Percentiles rank a stretch among this genome's conserved stretches.
phyloP scores from a whole-genome alignment of 2,888 invertebrate genomes.

The Coronaproctus castanopsis region DNA sequence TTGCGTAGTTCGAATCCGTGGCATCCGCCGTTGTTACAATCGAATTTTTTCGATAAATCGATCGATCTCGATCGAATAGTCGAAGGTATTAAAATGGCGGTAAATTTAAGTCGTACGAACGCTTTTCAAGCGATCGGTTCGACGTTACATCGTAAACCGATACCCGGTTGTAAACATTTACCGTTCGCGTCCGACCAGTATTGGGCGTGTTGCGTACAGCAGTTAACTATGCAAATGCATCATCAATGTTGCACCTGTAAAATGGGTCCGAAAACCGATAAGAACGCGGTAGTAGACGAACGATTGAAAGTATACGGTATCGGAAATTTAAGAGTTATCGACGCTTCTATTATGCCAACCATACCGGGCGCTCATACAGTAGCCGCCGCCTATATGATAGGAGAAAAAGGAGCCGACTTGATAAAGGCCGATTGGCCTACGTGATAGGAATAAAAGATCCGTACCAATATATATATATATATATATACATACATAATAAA shows the following conservation, averaged over 20 bases:
- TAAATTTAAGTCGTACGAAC: constrained; percentile 33
- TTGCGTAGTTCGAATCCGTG: constrained; percentile 49
- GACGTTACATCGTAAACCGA: constrained; percentile 34
- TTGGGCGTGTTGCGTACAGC: constrained; percentile 51
- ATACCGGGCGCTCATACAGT: constrained; percentile 35
- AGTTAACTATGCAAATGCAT: constrained; percentile 48
- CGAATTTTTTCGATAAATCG: constrained; percentile 50
- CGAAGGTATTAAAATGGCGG: constrained; percentile 34
- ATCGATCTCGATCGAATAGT: constrained; percentile 48
- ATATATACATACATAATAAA: too few relatives aligned
- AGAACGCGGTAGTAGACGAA: constrained; percentile 21
- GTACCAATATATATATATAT: too few relatives aligned
- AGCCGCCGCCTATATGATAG: constrained; percentile 35
- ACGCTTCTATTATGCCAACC: constrained; percentile 34
- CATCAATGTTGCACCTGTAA: constrained; percentile 32
- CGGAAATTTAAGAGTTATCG: constrained; percentile 30
- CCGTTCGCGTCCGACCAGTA: constrained; percentile 43
- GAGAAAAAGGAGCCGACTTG: constrained; percentile 35
- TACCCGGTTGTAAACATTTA: constrained; percentile 44
- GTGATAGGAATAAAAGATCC: too few relatives aligned
- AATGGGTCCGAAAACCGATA: constrained; percentile 21
- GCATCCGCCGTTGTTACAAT: constrained; percentile 53
- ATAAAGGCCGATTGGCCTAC: constrained; percentile 23
- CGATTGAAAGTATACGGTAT: constrained; percentile 29
- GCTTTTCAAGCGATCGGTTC: constrained; percentile 34